phyloP scores from a whole-genome alignment of 2,113 vertebrate species.

The Dunckerocampus dactyliophorus region DNA sequence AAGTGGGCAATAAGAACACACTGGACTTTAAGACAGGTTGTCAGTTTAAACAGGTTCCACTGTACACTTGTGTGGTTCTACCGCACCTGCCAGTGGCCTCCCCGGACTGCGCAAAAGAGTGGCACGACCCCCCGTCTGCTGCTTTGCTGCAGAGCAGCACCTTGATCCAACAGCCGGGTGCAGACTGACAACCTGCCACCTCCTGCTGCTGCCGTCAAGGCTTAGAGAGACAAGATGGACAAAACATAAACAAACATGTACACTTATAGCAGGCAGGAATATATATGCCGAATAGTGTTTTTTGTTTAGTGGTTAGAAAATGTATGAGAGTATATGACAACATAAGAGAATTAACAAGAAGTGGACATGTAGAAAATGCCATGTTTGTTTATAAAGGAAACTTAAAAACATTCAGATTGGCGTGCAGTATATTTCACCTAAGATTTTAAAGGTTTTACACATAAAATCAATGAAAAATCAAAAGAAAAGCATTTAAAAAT shows the following conservation, averaged over 20 bases:
- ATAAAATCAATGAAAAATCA: too few species aligned
- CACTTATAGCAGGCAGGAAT: too few species aligned
- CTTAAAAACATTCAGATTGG: too few species aligned
- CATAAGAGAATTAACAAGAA: too few species aligned
- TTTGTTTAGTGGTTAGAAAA: too few species aligned
- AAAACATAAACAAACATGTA: background rate
- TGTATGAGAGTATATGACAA: too few species aligned
- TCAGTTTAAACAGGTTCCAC: background rate
- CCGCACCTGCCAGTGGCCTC: conserved; percentile 90
- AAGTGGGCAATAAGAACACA: background rate
- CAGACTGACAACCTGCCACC: conserved; percentile 88
- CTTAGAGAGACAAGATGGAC: conserved; percentile 44
- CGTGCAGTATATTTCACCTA: too few species aligned
- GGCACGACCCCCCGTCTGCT: conserved; percentile 86
- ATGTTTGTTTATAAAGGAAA: too few species aligned
- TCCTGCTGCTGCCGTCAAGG: conserved; percentile 88
- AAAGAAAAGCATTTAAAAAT: too few species aligned
- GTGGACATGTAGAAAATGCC: too few species aligned
- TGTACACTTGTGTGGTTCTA: background rate
- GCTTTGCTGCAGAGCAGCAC: conserved; percentile 81
- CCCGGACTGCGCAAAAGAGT: conserved; percentile 87
- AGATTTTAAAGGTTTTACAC: too few species aligned
- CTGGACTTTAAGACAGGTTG: background rate
- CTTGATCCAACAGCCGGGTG: conserved; percentile 86
- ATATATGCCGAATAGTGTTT: too few species aligned